Base-by-base conservation (phyloP, 2,888 invertebrate genomes). In the Lasioglossum leucozonium region DNA sequence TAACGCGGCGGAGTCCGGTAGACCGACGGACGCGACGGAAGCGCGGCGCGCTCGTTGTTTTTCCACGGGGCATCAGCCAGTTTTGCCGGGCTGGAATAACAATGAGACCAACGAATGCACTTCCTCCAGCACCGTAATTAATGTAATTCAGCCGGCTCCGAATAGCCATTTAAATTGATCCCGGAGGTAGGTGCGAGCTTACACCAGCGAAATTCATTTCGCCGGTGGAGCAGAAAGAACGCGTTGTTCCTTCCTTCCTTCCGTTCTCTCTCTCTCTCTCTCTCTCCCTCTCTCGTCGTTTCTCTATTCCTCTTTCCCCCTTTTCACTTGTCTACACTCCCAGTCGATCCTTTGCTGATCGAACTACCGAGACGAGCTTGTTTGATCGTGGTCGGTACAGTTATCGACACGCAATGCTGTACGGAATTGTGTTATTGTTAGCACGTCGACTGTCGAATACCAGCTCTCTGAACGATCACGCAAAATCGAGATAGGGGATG, bases 41-140 rank as follows among this genome's bases (percentile, higher is more conserved):
- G 77, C 58, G 71, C 62, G 30, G 16, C 16, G 71, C 16, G 65
- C 51, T 81, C 72, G 83, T 88, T 89, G 90, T 86, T 89, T 90
- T 89, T 87, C 58, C 84, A 87, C 55, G 69, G 81, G 81, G 76
- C 77, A 58, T 58, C 79, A 10, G 69, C 77, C 79, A 73, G 74
- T 82, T 77, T 84, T 84, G 84, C 82, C 85, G 82, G 79, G 72
- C 82, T 86, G 81, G 86, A 90, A 86, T 86, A 86, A 90, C 90
- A 91, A 91, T 91, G 91, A 87, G 79, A 82, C 86, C 88, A 88
- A 91, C 88, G 90, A 91, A 91, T 91, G 90, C 85, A 91, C 90
- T 91, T 91, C 90, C 90, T 91, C 84, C 82, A 77, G 81, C 91
- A 84, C 76, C 77, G 83, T 87, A 87, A 91, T 91, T 90, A 90